Base-by-base conservation (phyloP, 2,888 invertebrate genomes). In the Unio pictorum region DNA sequence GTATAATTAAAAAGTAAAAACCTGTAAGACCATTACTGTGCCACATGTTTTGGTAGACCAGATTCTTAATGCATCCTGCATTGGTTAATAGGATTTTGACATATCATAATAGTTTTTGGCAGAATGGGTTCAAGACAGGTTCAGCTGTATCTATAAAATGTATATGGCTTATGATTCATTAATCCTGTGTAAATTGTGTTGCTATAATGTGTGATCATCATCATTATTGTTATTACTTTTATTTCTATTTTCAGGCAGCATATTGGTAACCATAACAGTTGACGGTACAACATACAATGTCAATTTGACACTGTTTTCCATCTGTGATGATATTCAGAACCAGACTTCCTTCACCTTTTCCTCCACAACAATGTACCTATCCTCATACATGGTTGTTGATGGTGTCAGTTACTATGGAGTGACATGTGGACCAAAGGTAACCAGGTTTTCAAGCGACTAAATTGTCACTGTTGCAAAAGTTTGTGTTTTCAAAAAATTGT, bases 401-500 rank as follows among this genome's bases (percentile, higher is more conserved):
- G 78, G 78, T 23, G 56, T 64, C 34, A 65, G 75, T 0, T 81
- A 72, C 73, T 82, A 81, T 64, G 82, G 82, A 55, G 79, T 79
- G 30, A 66, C 72, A 1, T 82, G 82, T 71, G 78, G 77, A 26
- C 71, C 66, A 57, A 65, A 67, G 28, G 26, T 45, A 23, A 78
- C 78, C 69, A 72, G 77, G 73, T n/a, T 7, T 45, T 45, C 45
- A 54, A 18, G 34, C 1, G 45, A 71, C 45, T 28, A 45, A 18
- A 60, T 66, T 45, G 61, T 66, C 28, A 63, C 8, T 34, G 56
- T 55, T 55, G 18, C 55, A 55, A 8, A 55, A 15, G 45, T 45
- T 11, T 45, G 45, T 45, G 45, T 45, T 3, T 45, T 11, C 3
- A 5, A 4, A 5, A 3, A 45, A 11, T 45, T 15, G 45, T 11